Conservation (phyloP, 2,797 vertebrate genomes). For the Antrozous pallidus region DNA sequence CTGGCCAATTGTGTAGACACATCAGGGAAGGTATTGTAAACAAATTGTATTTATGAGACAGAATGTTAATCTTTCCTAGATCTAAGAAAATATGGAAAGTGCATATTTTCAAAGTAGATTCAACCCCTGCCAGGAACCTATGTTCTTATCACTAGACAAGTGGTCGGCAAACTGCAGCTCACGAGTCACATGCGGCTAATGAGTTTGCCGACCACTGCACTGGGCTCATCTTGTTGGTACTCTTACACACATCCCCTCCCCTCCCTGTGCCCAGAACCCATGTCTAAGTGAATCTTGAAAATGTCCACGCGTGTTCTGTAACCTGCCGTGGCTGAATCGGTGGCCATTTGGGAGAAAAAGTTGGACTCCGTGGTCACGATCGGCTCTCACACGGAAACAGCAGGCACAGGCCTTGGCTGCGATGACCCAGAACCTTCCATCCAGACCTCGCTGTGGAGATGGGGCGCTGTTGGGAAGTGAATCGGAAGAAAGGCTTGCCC, state of each 20-base stretch:
- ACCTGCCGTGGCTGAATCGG: background rate
- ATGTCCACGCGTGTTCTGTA: background rate
- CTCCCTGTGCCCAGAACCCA: background rate
- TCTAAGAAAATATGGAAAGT: background rate
- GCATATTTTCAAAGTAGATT: background rate
- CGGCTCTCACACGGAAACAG: no score
- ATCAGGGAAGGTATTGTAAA: background rate
- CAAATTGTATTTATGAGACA: background rate
- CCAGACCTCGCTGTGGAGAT: no score
- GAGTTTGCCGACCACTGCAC: no score
- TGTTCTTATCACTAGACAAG: no score
- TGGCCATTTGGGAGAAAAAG: background rate
- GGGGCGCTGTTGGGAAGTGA: no score
- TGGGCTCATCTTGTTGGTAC: background rate
- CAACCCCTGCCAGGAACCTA: background rate
- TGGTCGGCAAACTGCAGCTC: no score
- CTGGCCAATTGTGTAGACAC: background rate
- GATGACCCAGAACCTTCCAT: no score
- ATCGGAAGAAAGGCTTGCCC: no score
- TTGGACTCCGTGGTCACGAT: no score
- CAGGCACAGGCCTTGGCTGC: no score
- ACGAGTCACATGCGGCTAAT: no score
- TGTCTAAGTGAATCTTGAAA: background rate
- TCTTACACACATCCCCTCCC: background rate
- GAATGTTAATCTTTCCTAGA: background rate